Percentiles rank a stretch among this genome's conserved stretches.
Evolutionary conservation across 2,113 vertebrate genomes (phyloP).

Genomic region (Craseonycteris thonglongyai): DNA sequence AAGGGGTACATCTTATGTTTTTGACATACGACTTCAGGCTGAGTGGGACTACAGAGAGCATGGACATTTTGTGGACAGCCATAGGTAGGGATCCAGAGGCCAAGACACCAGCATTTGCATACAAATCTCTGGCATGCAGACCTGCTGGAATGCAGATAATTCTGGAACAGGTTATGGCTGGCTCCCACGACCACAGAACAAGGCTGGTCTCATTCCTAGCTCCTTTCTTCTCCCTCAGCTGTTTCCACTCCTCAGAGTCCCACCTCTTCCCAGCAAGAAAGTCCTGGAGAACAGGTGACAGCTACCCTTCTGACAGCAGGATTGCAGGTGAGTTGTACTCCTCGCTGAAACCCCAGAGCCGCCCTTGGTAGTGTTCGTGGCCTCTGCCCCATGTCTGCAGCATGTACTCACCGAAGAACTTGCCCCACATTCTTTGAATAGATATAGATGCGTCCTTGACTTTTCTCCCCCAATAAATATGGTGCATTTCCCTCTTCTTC

Average conservation of each 20-base stretch:
- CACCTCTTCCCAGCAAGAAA: conserved; percentile 48
- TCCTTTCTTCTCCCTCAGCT: conserved; percentile 46
- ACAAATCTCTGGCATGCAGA: neutral
- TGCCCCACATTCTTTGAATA: neutral
- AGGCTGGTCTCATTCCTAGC: neutral
- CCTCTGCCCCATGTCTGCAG: neutral
- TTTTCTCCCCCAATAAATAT: neutral
- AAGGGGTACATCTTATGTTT: neutral
- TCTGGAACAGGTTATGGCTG: neutral
- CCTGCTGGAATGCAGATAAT: neutral
- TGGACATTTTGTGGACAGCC: neutral
- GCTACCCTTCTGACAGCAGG: conserved; percentile 56
- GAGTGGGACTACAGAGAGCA: neutral
- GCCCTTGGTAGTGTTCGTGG: neutral
- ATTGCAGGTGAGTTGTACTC: conserved; percentile 57
- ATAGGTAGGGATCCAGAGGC: neutral
- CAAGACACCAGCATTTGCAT: neutral
- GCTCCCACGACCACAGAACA: neutral
- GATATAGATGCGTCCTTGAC: neutral
- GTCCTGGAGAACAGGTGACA: conserved; percentile 38
- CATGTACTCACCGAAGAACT: neutral
- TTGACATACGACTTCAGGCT: neutral
- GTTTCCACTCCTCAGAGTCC: conserved; percentile 37
- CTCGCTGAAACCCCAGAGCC: neutral
- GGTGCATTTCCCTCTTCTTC: neutral